Conservation (phyloP, 2,888 invertebrate genomes). For the Drosophila recens region DNA sequence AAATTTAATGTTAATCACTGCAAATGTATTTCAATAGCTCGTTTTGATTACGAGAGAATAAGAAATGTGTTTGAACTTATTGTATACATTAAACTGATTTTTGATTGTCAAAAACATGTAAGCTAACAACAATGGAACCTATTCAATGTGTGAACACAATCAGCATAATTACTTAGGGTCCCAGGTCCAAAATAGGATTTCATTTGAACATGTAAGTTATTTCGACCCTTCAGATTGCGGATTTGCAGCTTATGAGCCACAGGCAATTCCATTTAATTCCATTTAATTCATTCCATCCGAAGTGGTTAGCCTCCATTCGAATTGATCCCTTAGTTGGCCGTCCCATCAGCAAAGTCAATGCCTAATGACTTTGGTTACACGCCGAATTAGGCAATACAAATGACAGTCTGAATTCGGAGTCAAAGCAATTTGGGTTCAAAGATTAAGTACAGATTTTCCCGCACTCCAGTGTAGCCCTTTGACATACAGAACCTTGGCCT, state of each 20-base stretch:
- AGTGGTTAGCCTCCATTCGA: conserved; percentile 24
- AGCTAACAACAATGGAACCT: conserved; percentile 19
- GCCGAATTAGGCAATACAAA: conserved; percentile 67
- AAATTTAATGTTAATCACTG: conserved; percentile 12
- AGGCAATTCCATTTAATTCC: conserved; percentile 17
- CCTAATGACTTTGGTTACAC: conserved; percentile 74
- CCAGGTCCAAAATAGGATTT: conserved; percentile 56
- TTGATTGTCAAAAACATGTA: conserved; percentile 39
- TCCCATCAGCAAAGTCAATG: conserved; percentile 46
- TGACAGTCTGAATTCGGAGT: conserved; percentile 37
- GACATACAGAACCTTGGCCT: not conserved
- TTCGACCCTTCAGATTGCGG: conserved; percentile 15
- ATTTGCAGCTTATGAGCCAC: conserved; percentile 21
- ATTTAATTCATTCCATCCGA: conserved; percentile 14
- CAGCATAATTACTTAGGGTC: conserved; percentile 62
- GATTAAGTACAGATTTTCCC: conserved; percentile 38
- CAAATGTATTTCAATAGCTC: not conserved
- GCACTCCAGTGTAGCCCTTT: conserved; percentile 24
- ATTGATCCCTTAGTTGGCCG: conserved; percentile 52
- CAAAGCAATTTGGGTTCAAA: conserved; percentile 32
- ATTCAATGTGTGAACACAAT: conserved; percentile 64
- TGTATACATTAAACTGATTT: conserved; percentile 38
- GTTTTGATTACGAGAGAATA: not conserved
- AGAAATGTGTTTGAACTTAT: not conserved
- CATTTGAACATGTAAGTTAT: conserved; percentile 61